Conservation (phyloP, 2,888 invertebrate genomes). For the Cheilosia vernalis region DNA sequence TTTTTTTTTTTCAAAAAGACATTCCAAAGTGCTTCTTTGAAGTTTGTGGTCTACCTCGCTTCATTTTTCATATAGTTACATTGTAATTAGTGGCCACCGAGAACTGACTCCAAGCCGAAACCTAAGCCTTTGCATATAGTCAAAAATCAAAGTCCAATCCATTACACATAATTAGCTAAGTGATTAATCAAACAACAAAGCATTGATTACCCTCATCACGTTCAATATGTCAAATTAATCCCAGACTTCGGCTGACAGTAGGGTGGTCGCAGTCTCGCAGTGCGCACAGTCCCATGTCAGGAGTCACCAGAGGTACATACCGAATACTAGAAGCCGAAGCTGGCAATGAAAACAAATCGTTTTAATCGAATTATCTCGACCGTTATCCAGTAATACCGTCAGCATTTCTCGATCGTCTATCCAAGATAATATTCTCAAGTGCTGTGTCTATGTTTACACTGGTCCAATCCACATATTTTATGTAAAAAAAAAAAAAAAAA, state of each 20-base stretch:
- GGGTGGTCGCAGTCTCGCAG: slow-evolving; percentile 19
- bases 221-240: slow-evolving; percentile 16
- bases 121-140: background rate
- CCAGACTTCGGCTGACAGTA: background rate
- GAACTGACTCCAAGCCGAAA: background rate
- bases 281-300: slow-evolving; percentile 5
- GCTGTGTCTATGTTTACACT: slow-evolving; percentile 16
- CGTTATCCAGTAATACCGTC: slow-evolving; percentile 52
- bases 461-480: too few relatives aligned
- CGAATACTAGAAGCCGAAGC: background rate
- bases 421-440: slow-evolving; percentile 26
- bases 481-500: too few relatives aligned
- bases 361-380: slow-evolving; percentile 48
- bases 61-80: slow-evolving; percentile 49
- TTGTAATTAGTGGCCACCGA: slow-evolving; percentile 49
- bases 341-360: slow-evolving; percentile 25
- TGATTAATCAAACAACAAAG: slow-evolving; percentile 64
- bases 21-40: background rate
- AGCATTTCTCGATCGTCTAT: slow-evolving; percentile 43
- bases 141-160: slow-evolving; percentile 30
- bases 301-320: background rate
- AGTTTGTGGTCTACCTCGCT: slow-evolving; percentile 18
- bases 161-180: slow-evolving; percentile 52
- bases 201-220: slow-evolving; percentile 63
- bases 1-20: background rate